Conservation (phyloP, 2,888 invertebrate genomes). For the Lasioglossum vierecki region DNA sequence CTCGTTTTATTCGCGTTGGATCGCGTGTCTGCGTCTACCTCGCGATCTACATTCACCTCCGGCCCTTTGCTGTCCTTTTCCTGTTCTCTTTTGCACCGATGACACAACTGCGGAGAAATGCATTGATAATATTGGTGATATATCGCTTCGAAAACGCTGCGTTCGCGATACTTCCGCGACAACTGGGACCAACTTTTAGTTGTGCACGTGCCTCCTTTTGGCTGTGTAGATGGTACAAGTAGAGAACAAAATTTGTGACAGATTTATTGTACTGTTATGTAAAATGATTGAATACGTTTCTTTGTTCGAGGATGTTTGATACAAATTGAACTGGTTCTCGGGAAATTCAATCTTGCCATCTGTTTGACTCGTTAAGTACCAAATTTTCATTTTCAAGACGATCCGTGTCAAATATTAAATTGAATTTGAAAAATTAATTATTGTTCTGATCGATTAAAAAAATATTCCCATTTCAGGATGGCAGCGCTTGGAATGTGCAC, state of each 20-base stretch:
- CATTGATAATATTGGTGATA: neutral
- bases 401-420: too few species aligned
- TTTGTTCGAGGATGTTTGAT: neutral
- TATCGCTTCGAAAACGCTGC: neutral
- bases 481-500: too few species aligned
- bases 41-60: neutral
- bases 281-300: neutral
- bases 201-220: neutral
- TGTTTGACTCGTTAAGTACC: too few species aligned
- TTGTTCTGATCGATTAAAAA: too few species aligned
- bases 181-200: neutral
- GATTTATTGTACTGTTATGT: neutral
- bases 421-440: too few species aligned
- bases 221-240: too few species aligned
- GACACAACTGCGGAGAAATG: neutral
- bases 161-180: neutral
- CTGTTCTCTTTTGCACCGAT: neutral
- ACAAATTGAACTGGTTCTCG: neutral
- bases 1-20: neutral
- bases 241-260: too few species aligned
- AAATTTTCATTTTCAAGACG: too few species aligned
- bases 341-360: too few species aligned
- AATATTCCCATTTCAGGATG: too few species aligned
- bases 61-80: neutral
- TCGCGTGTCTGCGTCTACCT: slow-evolving; percentile 1